Evolutionary conservation across 2,888 invertebrate species (phyloP).

Genomic region (Brassicogethes aeneus): DNA sequence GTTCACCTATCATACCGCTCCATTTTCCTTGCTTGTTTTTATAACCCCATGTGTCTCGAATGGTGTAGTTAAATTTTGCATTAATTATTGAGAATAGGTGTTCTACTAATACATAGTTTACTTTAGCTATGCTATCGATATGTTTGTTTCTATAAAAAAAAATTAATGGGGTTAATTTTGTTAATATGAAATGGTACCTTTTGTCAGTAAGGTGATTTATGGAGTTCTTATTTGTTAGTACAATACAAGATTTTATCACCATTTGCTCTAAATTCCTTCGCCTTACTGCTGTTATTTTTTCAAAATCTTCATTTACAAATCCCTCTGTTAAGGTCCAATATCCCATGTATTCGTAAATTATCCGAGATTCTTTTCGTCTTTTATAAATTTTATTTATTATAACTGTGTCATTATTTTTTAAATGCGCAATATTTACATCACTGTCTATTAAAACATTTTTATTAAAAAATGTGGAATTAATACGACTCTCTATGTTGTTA

Average conservation of each 20-base stretch:
- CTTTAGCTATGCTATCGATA: constrained; percentile 55
- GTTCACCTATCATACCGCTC: constrained; percentile 58
- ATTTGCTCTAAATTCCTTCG: constrained; percentile 43
- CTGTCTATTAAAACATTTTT: constrained; percentile 42
- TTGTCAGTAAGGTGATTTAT: constrained; percentile 52
- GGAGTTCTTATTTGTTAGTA: constrained; percentile 51
- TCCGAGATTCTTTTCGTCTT: constrained; percentile 7
- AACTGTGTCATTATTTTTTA: constrained; percentile 29
- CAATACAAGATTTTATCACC: constrained; percentile 47
- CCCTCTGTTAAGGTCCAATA: constrained; percentile 20
- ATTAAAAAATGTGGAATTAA: constrained; percentile 15
- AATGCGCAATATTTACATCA: constrained; percentile 42
- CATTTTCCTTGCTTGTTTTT: constrained; percentile 45
- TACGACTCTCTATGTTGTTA: constrained; percentile 6
- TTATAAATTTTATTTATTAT: constrained; percentile 19
- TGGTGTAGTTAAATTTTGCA: constrained; percentile 45
- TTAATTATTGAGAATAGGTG: constrained; percentile 50
- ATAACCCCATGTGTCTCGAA: constrained; percentile 55
- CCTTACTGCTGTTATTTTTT: constrained; percentile 29
- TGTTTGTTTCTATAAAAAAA: constrained; percentile 37
- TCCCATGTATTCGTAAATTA: constrained; percentile 22
- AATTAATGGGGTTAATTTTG: too few species aligned
- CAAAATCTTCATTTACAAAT: constrained; percentile 14
- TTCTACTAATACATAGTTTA: constrained; percentile 51
- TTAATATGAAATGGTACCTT: constrained; percentile 36